A percentile compares a stretch with the other conserved stretches of the same genome.
phyloP scores from a whole-genome alignment of 1,140 invertebrate species.

The Sinella curviseta region DNA sequence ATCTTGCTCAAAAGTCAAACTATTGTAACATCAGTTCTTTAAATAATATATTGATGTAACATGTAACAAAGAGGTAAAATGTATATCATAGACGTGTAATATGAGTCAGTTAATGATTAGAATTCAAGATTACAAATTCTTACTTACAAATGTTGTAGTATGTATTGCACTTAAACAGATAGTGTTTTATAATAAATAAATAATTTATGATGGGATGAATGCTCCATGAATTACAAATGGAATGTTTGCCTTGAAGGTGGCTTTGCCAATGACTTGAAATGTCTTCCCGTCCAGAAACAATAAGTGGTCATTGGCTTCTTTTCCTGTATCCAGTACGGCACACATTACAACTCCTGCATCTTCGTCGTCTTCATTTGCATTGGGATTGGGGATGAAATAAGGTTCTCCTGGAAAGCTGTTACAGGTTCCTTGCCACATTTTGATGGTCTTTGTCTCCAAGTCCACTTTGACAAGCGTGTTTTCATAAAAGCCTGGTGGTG shows the following conservation, averaged over 20 bases:
- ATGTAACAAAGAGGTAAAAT: too few species aligned
- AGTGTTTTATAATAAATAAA: not conserved
- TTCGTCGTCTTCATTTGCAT: conserved; percentile 32
- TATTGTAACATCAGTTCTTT: too few species aligned
- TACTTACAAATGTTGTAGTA: not conserved
- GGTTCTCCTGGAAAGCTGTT: conserved; percentile 37
- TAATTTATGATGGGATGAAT: conserved; percentile 9
- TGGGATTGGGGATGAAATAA: conserved; percentile 34
- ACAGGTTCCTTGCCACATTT: conserved; percentile 27
- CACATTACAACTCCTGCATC: conserved; percentile 40
- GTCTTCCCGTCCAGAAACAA: conserved; percentile 41
- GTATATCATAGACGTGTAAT: too few species aligned
- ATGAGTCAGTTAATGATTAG: too few species aligned
- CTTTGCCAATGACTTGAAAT: conserved; percentile 39
- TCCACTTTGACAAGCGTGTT: conserved; percentile 37
- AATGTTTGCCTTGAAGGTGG: conserved; percentile 34
- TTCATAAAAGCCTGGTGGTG: conserved; percentile 33
- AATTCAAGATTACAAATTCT: not conserved
- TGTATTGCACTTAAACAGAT: not conserved
- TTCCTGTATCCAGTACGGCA: conserved; percentile 31
- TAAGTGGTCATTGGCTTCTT: conserved; percentile 35
- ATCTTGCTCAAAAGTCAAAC: too few species aligned
- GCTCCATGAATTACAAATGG: conserved; percentile 38
- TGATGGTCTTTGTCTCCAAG: conserved; percentile 28
- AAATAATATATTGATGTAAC: too few species aligned